A percentile compares a stretch with the other conserved stretches of the same genome.
Evolutionary conservation across 1,140 invertebrate genomes (phyloP).

Genomic region (Ips nitidus): DNA sequence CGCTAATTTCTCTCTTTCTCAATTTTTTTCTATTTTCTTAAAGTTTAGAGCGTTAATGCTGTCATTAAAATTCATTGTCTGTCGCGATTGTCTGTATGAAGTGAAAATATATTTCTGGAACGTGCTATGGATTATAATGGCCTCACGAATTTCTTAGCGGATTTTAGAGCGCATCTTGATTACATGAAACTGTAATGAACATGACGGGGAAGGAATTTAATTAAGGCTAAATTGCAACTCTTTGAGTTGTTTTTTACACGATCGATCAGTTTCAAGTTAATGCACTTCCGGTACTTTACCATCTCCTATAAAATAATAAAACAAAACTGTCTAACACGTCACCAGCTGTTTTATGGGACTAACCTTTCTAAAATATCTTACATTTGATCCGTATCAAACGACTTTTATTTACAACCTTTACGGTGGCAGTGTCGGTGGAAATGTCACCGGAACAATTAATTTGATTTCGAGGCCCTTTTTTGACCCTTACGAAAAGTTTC

Average conservation of each 20-base stretch:
- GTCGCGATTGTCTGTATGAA: slow-evolving; percentile 48
- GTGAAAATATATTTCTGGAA: slow-evolving; percentile 49
- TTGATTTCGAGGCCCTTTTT: slow-evolving; percentile 15
- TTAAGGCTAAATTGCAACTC: slow-evolving; percentile 2
- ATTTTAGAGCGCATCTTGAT: slow-evolving; percentile 26
- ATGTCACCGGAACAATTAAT: slow-evolving; percentile 30
- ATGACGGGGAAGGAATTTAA: slow-evolving; percentile 13
- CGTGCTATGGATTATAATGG: slow-evolving; percentile 44
- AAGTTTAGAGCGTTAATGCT: slow-evolving; percentile 39
- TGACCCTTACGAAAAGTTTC: no score
- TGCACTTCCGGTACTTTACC: no score
- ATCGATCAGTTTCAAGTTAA: no score
- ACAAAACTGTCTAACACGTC: not conserved
- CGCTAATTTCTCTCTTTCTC: not conserved
- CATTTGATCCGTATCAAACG: slow-evolving; percentile 23
- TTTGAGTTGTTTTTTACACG: not conserved
- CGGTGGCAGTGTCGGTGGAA: slow-evolving; percentile 5
- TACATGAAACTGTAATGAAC: slow-evolving; percentile 18
- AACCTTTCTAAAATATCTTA: slow-evolving; percentile 23
- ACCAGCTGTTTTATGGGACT: not conserved
- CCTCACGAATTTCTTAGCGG: slow-evolving; percentile 11
- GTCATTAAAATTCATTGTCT: slow-evolving; percentile 49
- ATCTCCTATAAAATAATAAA: no score
- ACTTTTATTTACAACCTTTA: slow-evolving; percentile 27
- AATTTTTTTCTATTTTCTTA: slow-evolving; percentile 22